Evolutionary conservation across 2,797 vertebrate genomes (phyloP).

Genomic region (Microctenopoma lineatum): DNA sequence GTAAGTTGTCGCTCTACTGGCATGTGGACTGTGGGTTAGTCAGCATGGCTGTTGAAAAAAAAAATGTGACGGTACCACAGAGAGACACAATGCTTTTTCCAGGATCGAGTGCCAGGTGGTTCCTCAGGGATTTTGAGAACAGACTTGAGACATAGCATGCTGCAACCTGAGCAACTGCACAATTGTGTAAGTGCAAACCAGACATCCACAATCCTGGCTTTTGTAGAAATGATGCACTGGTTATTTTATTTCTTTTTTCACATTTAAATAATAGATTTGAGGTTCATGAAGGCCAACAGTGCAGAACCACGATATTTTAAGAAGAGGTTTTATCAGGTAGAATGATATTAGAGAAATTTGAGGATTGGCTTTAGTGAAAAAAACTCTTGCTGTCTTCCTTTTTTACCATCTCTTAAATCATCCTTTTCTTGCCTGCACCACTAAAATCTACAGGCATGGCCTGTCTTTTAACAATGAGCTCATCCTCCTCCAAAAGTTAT

Average conservation of each 20-base stretch:
- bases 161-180: constrained; percentile 62
- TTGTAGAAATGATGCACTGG: too few species aligned
- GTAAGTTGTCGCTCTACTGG: background rate
- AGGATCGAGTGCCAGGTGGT: constrained; percentile 11
- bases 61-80: background rate
- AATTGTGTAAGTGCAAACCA: constrained; percentile 39
- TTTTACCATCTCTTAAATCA: background rate
- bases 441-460: constrained; percentile 7
- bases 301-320: constrained; percentile 4
- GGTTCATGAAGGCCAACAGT: background rate
- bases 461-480: constrained; percentile 22
- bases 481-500: constrained; percentile 30
- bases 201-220: background rate
- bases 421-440: constrained; percentile 3
- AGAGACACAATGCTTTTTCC: constrained; percentile 25
- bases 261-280: background rate
- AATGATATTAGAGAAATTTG: constrained; percentile 1
- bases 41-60: background rate
- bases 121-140: constrained; percentile 38
- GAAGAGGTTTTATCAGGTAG: constrained; percentile 33
- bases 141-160: constrained; percentile 44
- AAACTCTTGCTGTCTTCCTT: too few species aligned
- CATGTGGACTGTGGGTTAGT: background rate
- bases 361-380: background rate
- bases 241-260: background rate